phyloP scores from a whole-genome alignment of 1,140 invertebrate species.

The Drepana arcuata region DNA sequence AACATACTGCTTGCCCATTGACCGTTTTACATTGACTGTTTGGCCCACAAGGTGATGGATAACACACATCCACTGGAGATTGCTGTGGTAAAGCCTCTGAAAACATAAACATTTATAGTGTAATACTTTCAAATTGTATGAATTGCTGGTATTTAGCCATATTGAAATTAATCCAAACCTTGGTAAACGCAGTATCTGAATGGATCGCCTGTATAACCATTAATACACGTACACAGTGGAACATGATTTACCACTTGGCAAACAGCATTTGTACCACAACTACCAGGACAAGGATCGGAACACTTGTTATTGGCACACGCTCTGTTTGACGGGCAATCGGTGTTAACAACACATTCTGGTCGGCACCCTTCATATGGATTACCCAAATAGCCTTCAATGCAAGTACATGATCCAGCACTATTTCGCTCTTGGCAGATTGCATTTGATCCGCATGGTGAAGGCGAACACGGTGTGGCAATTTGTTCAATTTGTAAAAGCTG shows the following conservation, averaged over 20 bases:
- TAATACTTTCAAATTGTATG: no score
- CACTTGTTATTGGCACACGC: slow-evolving; percentile 76
- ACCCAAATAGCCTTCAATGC: slow-evolving; percentile 77
- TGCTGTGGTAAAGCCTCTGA: slow-evolving; percentile 34
- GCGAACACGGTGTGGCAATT: slow-evolving; percentile 72
- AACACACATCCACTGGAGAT: slow-evolving; percentile 70
- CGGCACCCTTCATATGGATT: slow-evolving; percentile 83
- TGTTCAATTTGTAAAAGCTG: slow-evolving; percentile 42
- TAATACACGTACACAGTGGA: slow-evolving; percentile 77
- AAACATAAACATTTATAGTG: no score
- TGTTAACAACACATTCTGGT: slow-evolving; percentile 79
- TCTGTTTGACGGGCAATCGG: slow-evolving; percentile 77
- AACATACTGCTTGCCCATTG: slow-evolving; percentile 74
- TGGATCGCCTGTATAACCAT: slow-evolving; percentile 81
- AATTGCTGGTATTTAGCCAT: slow-evolving; percentile 5
- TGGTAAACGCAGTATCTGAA: slow-evolving; percentile 76
- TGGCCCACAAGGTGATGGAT: slow-evolving; percentile 77
- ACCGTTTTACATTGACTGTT: slow-evolving; percentile 75
- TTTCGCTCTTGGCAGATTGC: slow-evolving; percentile 78
- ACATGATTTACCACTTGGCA: slow-evolving; percentile 80
- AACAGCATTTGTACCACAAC: slow-evolving; percentile 74
- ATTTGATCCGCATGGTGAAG: slow-evolving; percentile 82
- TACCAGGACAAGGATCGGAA: slow-evolving; percentile 77
- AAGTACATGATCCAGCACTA: slow-evolving; percentile 77
- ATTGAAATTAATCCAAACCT: slow-evolving; percentile 32